Evolutionary conservation across 2,888 invertebrate genomes (phyloP), one percentile per base, ranked within the genome.

Genomic region (Lottia gigantea): DNA sequence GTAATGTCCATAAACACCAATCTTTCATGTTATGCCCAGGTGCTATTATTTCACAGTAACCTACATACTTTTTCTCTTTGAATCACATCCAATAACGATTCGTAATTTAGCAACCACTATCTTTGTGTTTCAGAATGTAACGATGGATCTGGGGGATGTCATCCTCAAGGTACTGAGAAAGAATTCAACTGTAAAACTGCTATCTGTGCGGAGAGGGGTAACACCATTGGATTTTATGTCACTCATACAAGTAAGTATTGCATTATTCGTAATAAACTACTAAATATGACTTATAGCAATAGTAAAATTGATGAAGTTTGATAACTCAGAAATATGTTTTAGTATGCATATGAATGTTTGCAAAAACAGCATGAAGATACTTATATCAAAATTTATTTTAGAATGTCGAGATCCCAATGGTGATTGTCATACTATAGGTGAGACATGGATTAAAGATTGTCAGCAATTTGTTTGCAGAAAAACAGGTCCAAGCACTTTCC

Each of bases 391-490:
- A 40, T 40, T 11, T 40, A 55, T 55, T 55, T 23, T 23, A 55
- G 55, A 55, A 23, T 55, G 55, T 23, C 11, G 55, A 55, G 55
- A 55, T 19, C 55, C 19, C 19, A 23, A 23, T 55, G 55, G 55
- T 55, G 55, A 55, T 23, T 55, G 55, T 55, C 55, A 55, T 55
- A 11, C 55, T 19, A 19, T 55, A 12, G 55, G 55, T 55, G 55
- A 23, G 23, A 19, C 23, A 55, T 55, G 55, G 55, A 55, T 23
- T 23, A 55, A 15, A 55, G 55, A 55, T 23, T 55, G 55, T 1
- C 55, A 55, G 55, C 11, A 19, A 55, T 55, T 12, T 23, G 55
- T 55, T 23, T 55, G 55, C 4, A 55, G 23, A 23, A 55, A 16
- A 16, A 16, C 16, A 3, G 23, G 14, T 15, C 19, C 12, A 55